Conservation (phyloP, 1,140 invertebrate species). For the Eupristina koningsbergeri region DNA sequence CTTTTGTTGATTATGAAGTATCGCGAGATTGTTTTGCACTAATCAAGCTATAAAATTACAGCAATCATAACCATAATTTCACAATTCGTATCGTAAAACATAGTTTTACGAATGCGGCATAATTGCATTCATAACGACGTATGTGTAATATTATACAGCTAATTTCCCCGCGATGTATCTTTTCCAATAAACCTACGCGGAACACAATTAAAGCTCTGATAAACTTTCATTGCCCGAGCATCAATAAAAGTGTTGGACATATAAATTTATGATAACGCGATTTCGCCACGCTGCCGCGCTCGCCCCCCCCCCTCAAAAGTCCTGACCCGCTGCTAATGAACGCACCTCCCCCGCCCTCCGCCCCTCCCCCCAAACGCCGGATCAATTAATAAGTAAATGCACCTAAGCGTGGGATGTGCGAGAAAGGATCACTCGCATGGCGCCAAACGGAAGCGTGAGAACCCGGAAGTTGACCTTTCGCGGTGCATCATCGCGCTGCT, state of each 20-base stretch:
- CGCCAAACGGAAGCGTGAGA: constrained; percentile 64
- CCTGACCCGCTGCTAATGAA: no score
- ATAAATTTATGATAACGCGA: constrained; percentile 8
- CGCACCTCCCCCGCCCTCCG: no score
- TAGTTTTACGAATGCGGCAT: not conserved
- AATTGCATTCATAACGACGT: not conserved
- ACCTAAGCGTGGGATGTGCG: constrained; percentile 1
- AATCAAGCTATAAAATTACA: not conserved
- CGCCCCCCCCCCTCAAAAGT: no score
- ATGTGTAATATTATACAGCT: not conserved
- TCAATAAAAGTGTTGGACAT: not conserved
- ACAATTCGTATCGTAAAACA: not conserved
- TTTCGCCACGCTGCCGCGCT: not conserved
- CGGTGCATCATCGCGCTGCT: no score
- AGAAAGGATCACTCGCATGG: not conserved
- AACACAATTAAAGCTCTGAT: not conserved
- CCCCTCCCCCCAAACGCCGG: not conserved
- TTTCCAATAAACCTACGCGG: not conserved
- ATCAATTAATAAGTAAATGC: not conserved
- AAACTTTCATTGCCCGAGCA: not conserved
- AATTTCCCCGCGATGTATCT: not conserved
- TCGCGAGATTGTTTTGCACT: not conserved
- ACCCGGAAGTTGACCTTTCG: no score
- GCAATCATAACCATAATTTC: not conserved
- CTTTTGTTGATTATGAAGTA: not conserved